Percentiles rank a stretch among this genome's conserved stretches.
Conservation (phyloP, 2,888 invertebrate species). For the Scaeva pyrastri region DNA sequence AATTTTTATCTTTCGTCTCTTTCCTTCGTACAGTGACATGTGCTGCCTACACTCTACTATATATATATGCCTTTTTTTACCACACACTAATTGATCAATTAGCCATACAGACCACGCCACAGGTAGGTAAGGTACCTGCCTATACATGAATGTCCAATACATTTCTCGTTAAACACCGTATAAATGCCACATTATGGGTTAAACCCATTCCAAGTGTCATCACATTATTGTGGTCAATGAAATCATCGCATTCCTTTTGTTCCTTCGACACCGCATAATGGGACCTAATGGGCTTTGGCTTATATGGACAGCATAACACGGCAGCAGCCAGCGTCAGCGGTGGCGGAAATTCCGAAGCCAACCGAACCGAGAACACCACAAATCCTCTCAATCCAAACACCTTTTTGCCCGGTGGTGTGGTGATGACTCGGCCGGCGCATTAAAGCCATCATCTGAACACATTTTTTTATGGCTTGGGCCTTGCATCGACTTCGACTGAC, state of each 20-base stretch:
- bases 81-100: slow-evolving; percentile 69
- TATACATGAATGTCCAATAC: slow-evolving; percentile 20
- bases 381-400: slow-evolving; percentile 23
- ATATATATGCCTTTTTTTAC: slow-evolving; percentile 8
- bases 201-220: slow-evolving; percentile 65
- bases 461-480: slow-evolving; percentile 21
- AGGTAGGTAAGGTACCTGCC: too few relatives aligned
- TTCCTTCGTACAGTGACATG: too few relatives aligned
- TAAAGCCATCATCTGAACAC: slow-evolving; percentile 19
- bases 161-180: slow-evolving; percentile 25
- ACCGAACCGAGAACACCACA: slow-evolving; percentile 29
- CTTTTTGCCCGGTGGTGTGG: too few relatives aligned
- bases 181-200: slow-evolving; percentile 18
- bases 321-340: background rate
- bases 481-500: slow-evolving; percentile 16
- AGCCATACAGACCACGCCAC: slow-evolving; percentile 21
- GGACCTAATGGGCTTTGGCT: too few relatives aligned
- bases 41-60: background rate
- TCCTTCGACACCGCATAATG: background rate
- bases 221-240: slow-evolving; percentile 63
- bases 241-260: slow-evolving; percentile 64
- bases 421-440: too few relatives aligned
- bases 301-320: background rate
- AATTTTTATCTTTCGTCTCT: too few relatives aligned
- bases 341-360: slow-evolving; percentile 6